These are phyloP conservation scores for Slavum lentiscoides DNA, from an alignment of 2,888 invertebrate genomes.

Conservation along the genomic window DNA sequence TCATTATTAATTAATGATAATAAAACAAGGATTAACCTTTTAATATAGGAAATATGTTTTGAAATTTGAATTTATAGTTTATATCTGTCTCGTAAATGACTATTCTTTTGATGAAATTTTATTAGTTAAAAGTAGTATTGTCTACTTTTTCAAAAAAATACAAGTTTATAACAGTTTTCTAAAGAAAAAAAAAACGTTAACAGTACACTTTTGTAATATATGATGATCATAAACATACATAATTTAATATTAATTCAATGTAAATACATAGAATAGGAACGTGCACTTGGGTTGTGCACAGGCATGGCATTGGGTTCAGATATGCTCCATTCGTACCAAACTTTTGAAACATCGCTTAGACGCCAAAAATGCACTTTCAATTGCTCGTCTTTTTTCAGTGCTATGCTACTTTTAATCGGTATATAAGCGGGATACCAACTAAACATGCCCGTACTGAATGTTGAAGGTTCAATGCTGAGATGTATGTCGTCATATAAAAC, in stretches of 20 bases:
- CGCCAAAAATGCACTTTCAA: slow-evolving; percentile 88
- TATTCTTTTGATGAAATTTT: neutral
- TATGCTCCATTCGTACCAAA: slow-evolving; percentile 96
- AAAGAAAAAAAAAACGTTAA: neutral
- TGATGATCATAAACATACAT: slow-evolving; percentile 7
- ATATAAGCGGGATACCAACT: slow-evolving; percentile 98
- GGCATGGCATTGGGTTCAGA: slow-evolving; percentile 66
- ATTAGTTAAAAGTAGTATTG: neutral
- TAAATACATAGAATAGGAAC: slow-evolving; percentile 72
- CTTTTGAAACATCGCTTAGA: slow-evolving; percentile 74
- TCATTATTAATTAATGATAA: neutral
- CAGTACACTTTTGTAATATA: neutral
- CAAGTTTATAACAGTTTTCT: neutral
- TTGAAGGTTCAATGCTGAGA: slow-evolving; percentile 87
- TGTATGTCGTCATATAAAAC: slow-evolving; percentile 80
- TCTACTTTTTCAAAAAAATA: neutral
- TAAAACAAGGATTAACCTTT: neutral
- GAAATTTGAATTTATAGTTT: neutral
- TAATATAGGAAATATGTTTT: neutral
- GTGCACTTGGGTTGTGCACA: slow-evolving; percentile 74
- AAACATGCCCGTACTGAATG: slow-evolving; percentile 89
- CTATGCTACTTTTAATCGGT: slow-evolving; percentile 74
- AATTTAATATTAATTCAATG: slow-evolving; percentile 57
- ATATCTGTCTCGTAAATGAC: neutral
- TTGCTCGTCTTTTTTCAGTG: slow-evolving; percentile 70